Evolutionary conservation across 1,140 invertebrate species (phyloP).

Genomic region (Ceratitis capitata): DNA sequence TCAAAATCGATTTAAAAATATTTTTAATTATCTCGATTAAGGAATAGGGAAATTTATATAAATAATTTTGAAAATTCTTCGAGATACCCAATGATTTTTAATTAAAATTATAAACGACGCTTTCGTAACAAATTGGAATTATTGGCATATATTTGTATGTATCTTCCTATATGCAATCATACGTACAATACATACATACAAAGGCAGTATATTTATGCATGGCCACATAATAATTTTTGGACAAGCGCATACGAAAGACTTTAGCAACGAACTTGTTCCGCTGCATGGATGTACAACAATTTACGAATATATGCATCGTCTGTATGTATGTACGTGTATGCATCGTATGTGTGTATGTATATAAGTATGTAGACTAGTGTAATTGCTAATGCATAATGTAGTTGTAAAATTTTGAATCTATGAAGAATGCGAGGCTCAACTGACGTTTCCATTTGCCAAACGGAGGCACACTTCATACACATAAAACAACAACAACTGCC

Average conservation of each 20-base stretch:
- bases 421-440: background rate
- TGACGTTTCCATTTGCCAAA: background rate
- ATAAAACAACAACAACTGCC: background rate
- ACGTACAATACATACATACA: background rate
- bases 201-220: too few species aligned
- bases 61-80: background rate
- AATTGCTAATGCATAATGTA: background rate
- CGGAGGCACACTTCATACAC: background rate
- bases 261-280: slow-evolving; percentile 17
- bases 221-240: too few species aligned
- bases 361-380: background rate
- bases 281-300: background rate
- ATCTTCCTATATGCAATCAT: background rate
- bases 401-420: background rate
- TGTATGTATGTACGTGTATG: background rate
- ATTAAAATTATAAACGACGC: background rate
- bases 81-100: slow-evolving; percentile 7
- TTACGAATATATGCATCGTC: background rate
- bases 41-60: too few species aligned
- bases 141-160: too few species aligned
- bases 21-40: too few species aligned
- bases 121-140: background rate
- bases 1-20: too few species aligned
- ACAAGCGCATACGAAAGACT: slow-evolving; percentile 10
- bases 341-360: background rate